Evolutionary conservation across 2,888 invertebrate genomes (phyloP), one percentile per base, ranked within the genome.

Genomic region (Operophtera brumata): DNA sequence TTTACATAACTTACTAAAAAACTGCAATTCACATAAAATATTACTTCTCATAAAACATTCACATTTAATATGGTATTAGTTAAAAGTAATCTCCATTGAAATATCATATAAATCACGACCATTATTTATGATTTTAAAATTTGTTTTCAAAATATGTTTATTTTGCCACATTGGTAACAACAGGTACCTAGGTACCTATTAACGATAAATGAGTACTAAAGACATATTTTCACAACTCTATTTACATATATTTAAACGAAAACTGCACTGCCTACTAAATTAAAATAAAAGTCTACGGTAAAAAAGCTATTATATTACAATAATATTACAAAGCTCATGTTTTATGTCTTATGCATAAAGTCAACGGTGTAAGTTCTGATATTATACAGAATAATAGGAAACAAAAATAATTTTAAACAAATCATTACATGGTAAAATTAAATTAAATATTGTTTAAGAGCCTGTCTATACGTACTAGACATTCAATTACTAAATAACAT

Each of bases 291-390:
- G 26, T 56, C 66, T 74, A 73, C 56, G 68, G 74, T 80, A 79
- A 80, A 80, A 77, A 80, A 78, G 79, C 80, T 82, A 80, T 75
- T 73, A 70, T 70, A 65, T 67, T 61, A 67, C 75, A 78, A 77
- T 72, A 73, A 74, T 76, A 61, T 69, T 80, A 81, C 79, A 69
- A 84, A 84, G 83, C 84, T 85, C 84, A 73, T 78, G 70, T 70
- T 76, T 63, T 65, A 66, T 67, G 46, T 52, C 4, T 54, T 59
- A 53, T 58, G 53, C 55, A 53, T 57, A 59, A 54, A 54, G 57
- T 54, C 58, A 61, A 59, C 61, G 59, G 54, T 56, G 57, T 56
- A 45, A 25, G 28, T 36, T 34, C n/a, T 10, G 9, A 48, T 1
- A 4, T 30, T 5, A 9, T 4, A 30, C 2, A 30, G 14, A 9